Evolutionary conservation across 2,113 vertebrate species (phyloP), one percentile per base, ranked within the genome.

Genomic region (Chaenocephalus aceratus): DNA sequence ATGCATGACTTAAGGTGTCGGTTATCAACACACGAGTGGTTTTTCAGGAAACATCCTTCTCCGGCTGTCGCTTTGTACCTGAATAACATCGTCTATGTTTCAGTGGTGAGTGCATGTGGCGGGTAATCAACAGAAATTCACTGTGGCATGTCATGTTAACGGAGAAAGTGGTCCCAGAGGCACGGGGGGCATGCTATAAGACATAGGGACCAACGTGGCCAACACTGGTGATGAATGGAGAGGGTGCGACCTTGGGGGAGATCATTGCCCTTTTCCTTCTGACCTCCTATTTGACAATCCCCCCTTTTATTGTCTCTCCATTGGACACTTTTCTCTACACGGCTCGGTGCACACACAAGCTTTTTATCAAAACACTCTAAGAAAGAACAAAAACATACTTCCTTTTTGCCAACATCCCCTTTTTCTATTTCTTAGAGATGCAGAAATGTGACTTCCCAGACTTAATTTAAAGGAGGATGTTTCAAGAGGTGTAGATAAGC

Each of bases 1-100:
- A 91, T 89, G 85, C 87, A 87, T 86, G 86, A 86, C 83, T 91
- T 76, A 82, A 89, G 75, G 90, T 90, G 86, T 90, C 90, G 67
- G 81, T 91, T 92, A 90, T 91, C 88, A 89, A 79, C 80, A 73
- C 80, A 71, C 8, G 52, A 79, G 85, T 80, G 88, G 60, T 73
- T 88, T 87, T 90, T 87, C 83, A 86, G 65, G 83, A 86, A 87
- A 90, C 88, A 72, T 77, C 82, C 79, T 34, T 77, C 82, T 49
- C 62, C 41, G 1, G 59, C 70, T 67, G 51, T 60, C 84, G 78
- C 80, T 85, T 89, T 85, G 72, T 83, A 85, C 80, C 71, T 73
- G 71, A 87, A 85, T 75, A 79, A 85, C 78, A 46, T 62, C 21
- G 12, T 85, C 80, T 61, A n/a, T 58, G 73, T 85, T 63, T 72